phyloP scores from a whole-genome alignment of 2,888 invertebrate species.

The Macrosiphum euphorbiae region DNA sequence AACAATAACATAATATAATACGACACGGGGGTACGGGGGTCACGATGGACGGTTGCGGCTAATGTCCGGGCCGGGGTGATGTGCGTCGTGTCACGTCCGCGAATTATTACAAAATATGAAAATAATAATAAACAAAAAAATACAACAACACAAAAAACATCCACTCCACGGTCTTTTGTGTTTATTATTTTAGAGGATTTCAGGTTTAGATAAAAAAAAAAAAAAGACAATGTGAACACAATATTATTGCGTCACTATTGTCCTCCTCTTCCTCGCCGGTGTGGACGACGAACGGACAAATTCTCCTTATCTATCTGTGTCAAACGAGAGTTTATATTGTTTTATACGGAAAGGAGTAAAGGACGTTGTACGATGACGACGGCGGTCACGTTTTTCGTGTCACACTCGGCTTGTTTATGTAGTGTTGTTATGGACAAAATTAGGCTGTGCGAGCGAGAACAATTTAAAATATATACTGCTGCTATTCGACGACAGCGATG shows the following conservation, averaged over 20 bases:
- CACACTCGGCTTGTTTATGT: constrained; percentile 18
- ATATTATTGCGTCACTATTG: constrained; percentile 40
- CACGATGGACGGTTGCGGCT: not conserved
- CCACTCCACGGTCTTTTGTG: not conserved
- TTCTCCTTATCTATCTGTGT: constrained; percentile 56
- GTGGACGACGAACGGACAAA: constrained; percentile 16
- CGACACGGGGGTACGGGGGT: constrained; percentile 29
- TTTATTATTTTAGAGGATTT: constrained; percentile 25
- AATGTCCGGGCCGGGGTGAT: not conserved
- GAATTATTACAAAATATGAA: constrained; percentile 8
- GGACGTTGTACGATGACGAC: not conserved
- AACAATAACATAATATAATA: not conserved
- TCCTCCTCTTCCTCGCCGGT: not conserved
- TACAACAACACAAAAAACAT: not conserved
- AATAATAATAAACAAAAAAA: not conserved
- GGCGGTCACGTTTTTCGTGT: constrained; percentile 63
- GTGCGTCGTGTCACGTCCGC: constrained; percentile 39
- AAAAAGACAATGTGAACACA: constrained; percentile 31
- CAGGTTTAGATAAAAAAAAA: constrained; percentile 11
- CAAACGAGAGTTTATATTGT: constrained; percentile 32
- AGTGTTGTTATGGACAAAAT: constrained; percentile 33
- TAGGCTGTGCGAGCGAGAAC: not conserved
- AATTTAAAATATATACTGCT: not conserved
- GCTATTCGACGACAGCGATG: not conserved
- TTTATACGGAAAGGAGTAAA: constrained; percentile 41